A percentile compares a stretch with the other conserved stretches of the same genome.
These are phyloP conservation scores for Brachionichthys hirsutus DNA, from an alignment of 2,113 vertebrate genomes.

Conservation along the genomic window DNA sequence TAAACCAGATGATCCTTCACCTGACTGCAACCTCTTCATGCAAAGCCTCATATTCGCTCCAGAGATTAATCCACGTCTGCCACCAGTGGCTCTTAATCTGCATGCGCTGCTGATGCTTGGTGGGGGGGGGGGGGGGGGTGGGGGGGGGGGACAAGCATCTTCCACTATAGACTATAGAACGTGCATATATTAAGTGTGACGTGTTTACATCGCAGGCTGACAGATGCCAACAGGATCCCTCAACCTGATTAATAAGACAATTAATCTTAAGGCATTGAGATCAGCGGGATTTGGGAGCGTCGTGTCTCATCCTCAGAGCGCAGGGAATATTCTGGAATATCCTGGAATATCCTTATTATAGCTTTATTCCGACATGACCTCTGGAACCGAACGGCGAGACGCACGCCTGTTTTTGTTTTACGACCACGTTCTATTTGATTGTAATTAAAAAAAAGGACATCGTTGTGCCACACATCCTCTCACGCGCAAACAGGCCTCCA, in stretches of 20 bases:
- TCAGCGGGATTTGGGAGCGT: conserved; percentile 58
- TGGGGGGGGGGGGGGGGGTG: no score
- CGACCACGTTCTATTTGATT: no score
- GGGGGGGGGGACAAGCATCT: no score
- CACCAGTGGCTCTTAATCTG: no score
- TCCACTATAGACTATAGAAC: background rate
- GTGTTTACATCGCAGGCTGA: conserved; percentile 38
- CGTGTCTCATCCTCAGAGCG: conserved; percentile 33
- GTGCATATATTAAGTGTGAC: conserved; percentile 8
- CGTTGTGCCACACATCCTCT: no score
- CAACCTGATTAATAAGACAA: conserved; percentile 68
- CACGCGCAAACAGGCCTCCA: conserved; percentile 12
- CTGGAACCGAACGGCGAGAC: conserved; percentile 32
- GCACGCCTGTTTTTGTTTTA: no score
- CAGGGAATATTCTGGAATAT: conserved; percentile 12
- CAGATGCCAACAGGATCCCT: conserved; percentile 59
- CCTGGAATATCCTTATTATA: conserved; percentile 69
- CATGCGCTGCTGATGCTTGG: background rate
- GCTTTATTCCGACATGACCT: conserved; percentile 33
- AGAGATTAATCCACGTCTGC: conserved; percentile 18
- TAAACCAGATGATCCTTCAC: conserved; percentile 65
- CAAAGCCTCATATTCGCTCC: conserved; percentile 32
- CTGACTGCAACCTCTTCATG: conserved; percentile 74
- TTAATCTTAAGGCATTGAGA: conserved; percentile 48
- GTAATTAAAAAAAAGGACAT: no score